Conservation (phyloP, 2,113 vertebrate genomes). For the Muscicapa adusta region DNA sequence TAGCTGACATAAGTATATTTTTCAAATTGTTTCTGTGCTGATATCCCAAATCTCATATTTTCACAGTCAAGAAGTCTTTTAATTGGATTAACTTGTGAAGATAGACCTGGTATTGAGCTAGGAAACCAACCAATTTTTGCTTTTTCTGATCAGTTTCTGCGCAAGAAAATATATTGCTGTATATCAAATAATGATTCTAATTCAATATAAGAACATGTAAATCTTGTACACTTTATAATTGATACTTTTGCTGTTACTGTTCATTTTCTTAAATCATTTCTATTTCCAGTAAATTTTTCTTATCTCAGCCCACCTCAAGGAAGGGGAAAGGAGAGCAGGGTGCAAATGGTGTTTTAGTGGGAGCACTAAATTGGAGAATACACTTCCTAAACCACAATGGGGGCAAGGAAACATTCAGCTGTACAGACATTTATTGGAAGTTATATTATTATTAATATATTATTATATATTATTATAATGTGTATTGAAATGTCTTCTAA, state of each 20-base stretch:
- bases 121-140: background rate
- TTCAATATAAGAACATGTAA: background rate
- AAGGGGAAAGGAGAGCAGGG: background rate
- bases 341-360: background rate
- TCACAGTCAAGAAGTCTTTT: background rate
- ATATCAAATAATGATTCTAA: background rate
- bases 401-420: rapidly evolving
- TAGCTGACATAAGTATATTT: background rate
- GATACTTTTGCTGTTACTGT: background rate
- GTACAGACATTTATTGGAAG: background rate
- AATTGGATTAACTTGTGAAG: background rate
- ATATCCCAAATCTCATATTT: background rate
- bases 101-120: background rate
- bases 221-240: background rate
- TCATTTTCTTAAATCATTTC: background rate
- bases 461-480: too few relatives aligned
- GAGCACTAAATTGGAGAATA: background rate
- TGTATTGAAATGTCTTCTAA: background rate
- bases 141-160: background rate
- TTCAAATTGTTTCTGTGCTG: background rate
- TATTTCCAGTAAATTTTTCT: background rate
- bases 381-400: background rate
- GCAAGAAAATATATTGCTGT: background rate
- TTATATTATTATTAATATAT: too few relatives aligned
- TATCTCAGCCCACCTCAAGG: too few relatives aligned